A percentile compares a stretch with the other conserved stretches of the same genome.
phyloP scores from a whole-genome alignment of 2,113 vertebrate species.

The Phainopepla nitens region DNA sequence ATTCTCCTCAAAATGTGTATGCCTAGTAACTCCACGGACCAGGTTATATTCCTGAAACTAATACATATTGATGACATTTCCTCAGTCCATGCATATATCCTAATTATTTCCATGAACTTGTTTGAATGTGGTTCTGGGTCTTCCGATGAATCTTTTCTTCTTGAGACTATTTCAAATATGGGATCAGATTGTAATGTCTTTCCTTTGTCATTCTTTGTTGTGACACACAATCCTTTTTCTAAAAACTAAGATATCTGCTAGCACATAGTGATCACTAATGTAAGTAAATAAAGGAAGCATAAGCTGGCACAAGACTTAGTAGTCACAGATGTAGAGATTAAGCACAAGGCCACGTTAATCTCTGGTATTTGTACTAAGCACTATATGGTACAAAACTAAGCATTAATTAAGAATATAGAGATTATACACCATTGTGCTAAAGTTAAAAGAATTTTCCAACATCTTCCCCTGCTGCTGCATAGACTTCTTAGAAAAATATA shows the following conservation, averaged over 20 bases:
- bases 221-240: background rate
- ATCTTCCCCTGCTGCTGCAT: fast-evolving
- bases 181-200: background rate
- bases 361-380: background rate
- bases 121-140: background rate
- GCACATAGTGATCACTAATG: background rate
- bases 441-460: background rate
- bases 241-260: background rate
- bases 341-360: background rate
- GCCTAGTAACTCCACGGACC: background rate
- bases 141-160: background rate
- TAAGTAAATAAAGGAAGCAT: background rate
- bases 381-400: background rate
- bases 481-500: background rate
- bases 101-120: background rate
- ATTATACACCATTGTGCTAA: background rate
- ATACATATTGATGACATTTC: background rate
- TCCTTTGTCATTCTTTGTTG: background rate
- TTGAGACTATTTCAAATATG: background rate
- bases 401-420: background rate
- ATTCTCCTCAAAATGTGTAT: background rate
- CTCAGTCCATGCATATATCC: background rate
- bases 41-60: background rate
- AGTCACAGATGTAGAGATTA: background rate
- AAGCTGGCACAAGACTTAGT: background rate